Base-by-base conservation (phyloP, 2,888 invertebrate genomes). In the Toxonevra muliebris region DNA sequence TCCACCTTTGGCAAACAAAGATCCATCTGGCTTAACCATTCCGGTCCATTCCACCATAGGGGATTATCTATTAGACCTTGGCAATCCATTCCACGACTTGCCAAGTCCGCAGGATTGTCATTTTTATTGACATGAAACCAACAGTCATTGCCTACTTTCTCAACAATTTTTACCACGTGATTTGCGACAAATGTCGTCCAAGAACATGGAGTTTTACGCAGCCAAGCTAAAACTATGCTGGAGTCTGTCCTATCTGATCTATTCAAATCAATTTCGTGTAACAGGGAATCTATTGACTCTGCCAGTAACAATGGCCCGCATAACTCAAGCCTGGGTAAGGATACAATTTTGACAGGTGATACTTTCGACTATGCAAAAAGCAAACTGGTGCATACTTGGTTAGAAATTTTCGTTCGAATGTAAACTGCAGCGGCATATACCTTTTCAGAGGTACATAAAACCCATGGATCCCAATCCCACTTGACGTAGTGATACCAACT, bases 401-500 rank as follows among this genome's bases (percentile, higher is more conserved):
- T 40, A 12, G n/a, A 5, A 4, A 8, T 12, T 2, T 7, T 41
- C 5, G 15, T 17, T 13, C 57, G 40, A 11, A 57, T 19, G 15
- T 57, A 57, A 8, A 57, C 10, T 5, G 57, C 57, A 3, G 40
- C 40, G 11, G 40, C 41, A 57, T 41, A 40, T n/a, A n/a, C n/a
- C n/a, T n/a, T n/a, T n/a, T n/a, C n/a, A n/a, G n/a, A n/a, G n/a
- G n/a, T n/a, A n/a, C 57, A 13, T 42, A 57, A 11, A 57, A 57
- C 30, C 57, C 52, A 52, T 52, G 52, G 43, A 45, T 45, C 45
- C 64, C 66, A 20, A 52, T 19, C 11, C 19, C 15, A 11, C 42
- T 9, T 42, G 41, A 57, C 41, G n/a, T 42, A 50, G 54, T n/a
- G 30, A 30, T 11, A 67, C 7, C 2, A 12, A 45, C 15, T n/a